Base-by-base conservation (phyloP, 2,113 vertebrate genomes). In the Tragulus kanchil region DNA sequence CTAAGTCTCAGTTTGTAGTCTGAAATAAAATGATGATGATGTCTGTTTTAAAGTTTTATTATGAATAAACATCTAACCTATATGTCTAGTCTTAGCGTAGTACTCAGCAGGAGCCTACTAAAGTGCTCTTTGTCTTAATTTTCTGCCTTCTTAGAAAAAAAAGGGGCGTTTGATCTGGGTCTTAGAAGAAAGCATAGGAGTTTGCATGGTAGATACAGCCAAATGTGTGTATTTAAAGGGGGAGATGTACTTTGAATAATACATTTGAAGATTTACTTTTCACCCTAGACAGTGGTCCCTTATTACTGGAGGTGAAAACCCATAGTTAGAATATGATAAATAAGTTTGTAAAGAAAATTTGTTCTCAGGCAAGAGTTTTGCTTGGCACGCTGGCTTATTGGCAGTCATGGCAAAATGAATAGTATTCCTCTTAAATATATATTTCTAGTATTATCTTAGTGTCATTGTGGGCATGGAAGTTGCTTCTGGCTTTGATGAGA, bases 321-420 rank as follows among this genome's bases (percentile, higher is more conserved):
- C 6, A 19, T 54, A 48, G 64, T 1, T 28, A n/a, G 31, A 21
- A 3, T 59, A 31, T 17, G 5, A 2, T 61, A 85, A 58, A 79
- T 31, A 17, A 61, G 4, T 59, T 65, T 90, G 26, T n/a, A n/a
- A 45, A 77, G 36, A 62, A 14, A 15, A 56, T 64, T 78, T 85
- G 26, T 13, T 78, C 45, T 77, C 48, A 86, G 4, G 10, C 31
- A 94, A 45, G 25, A 0, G 19, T 87, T 79, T 52, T 85, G 17
- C 11, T 54, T 42, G 3, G 26, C 6, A 25, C 12, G 1, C 3
- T 21, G 3, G 48, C 12, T 86, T 65, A 4, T 1, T 62, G 1
- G 21, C 4, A 50, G 6, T 3, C 3, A 5, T 56, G 23, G 6
- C 42, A 65, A 95, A 16, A 59, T 86, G 14, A 69, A 25, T 23